Evolutionary conservation across 1,140 invertebrate species (phyloP).

Genomic region (Cataglyphis hispanica): DNA sequence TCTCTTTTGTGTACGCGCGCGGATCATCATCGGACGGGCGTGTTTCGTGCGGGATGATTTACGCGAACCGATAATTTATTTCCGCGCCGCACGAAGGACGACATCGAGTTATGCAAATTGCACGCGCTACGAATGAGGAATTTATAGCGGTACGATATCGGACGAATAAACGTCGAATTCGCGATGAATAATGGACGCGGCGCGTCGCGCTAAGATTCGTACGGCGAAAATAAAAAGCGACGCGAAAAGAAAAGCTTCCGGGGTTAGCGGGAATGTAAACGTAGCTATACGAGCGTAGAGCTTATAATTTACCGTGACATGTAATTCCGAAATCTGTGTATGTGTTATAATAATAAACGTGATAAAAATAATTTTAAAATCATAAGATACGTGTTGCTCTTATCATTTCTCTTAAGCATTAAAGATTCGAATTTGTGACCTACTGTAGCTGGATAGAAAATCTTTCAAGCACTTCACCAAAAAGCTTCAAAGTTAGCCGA

Average conservation of each 20-base stretch:
- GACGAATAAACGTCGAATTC: slow-evolving; percentile 51
- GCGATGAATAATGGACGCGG: slow-evolving; percentile 40
- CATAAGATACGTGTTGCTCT: not conserved
- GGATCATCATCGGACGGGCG: not conserved
- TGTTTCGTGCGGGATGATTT: slow-evolving; percentile 51
- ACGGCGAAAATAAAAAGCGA: not conserved
- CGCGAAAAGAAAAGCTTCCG: not conserved
- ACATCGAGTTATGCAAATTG: slow-evolving; percentile 61
- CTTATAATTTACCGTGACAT: not conserved
- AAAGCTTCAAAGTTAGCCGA: not conserved
- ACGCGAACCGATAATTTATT: slow-evolving; percentile 54
- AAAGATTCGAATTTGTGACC: not conserved
- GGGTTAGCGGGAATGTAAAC: not conserved
- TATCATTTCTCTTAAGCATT: not conserved
- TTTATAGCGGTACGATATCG: slow-evolving; percentile 55
- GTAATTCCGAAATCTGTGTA: not conserved
- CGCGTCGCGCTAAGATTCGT: slow-evolving; percentile 11
- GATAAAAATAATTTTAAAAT: slow-evolving; percentile 4
- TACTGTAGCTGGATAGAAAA: slow-evolving; percentile 3
- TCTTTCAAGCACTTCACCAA: not conserved
- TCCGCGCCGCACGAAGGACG: slow-evolving; percentile 51
- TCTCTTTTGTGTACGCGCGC: not conserved
- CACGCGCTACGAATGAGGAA: slow-evolving; percentile 47
- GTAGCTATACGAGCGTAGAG: not conserved
- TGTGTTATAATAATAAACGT: too few relatives aligned